A percentile compares a stretch with the other conserved stretches of the same genome.
Conservation (phyloP, 2,113 vertebrate species). For the Rhegmatorhina hoffmannsi region DNA sequence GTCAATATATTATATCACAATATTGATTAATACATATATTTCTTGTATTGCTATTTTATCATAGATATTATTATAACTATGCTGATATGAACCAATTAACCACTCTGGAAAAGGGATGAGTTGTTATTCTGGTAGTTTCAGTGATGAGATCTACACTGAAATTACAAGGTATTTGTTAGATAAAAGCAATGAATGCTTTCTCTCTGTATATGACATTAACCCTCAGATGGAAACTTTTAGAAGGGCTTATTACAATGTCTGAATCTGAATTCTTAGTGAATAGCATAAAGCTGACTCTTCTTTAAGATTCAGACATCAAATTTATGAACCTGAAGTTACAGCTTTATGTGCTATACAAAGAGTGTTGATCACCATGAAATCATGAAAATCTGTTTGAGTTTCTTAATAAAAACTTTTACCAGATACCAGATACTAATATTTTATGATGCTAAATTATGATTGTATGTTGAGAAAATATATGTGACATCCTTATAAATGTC, state of each 20-base stretch:
- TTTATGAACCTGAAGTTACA: not conserved
- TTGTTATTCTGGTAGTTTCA: not conserved
- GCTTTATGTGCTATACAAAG: not conserved
- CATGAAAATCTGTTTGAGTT: not conserved
- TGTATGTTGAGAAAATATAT: constrained; percentile 2
- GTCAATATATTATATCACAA: not conserved
- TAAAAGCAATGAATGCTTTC: not conserved
- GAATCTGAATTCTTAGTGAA: not conserved
- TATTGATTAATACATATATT: not conserved
- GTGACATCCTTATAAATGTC: not conserved
- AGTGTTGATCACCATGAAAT: not conserved
- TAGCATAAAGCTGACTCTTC: not conserved
- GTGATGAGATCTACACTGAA: not conserved
- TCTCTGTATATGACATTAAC: not conserved
- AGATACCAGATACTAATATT: not conserved
- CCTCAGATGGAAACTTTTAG: not conserved
- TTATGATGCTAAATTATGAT: constrained; percentile 45
- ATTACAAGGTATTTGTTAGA: not conserved
- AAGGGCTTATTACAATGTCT: not conserved
- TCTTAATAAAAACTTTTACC: not conserved
- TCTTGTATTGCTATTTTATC: not conserved
- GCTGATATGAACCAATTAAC: not conserved
- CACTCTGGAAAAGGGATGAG: not conserved
- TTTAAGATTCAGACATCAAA: not conserved
- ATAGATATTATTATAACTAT: not conserved